phyloP scores from a whole-genome alignment of 1,140 invertebrate species.

The Drosophila trapezifrons region DNA sequence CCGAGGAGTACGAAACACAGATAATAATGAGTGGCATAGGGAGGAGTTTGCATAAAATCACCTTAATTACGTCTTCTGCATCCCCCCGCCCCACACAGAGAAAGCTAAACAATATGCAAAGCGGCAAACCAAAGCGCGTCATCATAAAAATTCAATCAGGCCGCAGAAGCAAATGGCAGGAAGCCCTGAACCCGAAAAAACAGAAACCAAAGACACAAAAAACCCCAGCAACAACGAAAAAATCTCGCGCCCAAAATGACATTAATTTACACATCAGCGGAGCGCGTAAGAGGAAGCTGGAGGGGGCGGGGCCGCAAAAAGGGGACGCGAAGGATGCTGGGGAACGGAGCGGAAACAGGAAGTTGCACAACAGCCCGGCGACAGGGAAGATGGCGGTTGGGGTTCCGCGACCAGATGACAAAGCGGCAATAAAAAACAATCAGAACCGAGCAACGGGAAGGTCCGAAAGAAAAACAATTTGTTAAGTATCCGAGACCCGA shows the following conservation, averaged over 20 bases:
- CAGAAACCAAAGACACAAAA: constrained; percentile 23
- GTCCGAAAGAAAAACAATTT: constrained; percentile 58
- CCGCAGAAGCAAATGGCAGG: constrained; percentile 51
- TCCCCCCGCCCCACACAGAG: constrained; percentile 32
- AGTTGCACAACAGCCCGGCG: constrained; percentile 52
- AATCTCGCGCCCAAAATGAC: constrained; percentile 69
- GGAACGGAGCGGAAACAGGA: constrained; percentile 55
- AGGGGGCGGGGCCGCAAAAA: background rate
- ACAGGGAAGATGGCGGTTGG: constrained; percentile 51
- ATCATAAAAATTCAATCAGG: constrained; percentile 81
- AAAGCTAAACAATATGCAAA: constrained; percentile 61
- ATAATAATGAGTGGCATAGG: constrained; percentile 58
- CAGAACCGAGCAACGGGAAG: constrained; percentile 29
- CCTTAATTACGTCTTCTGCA: constrained; percentile 75
- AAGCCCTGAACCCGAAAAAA: constrained; percentile 59
- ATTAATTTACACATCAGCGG: constrained; percentile 82
- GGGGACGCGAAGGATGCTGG: background rate
- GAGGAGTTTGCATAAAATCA: constrained; percentile 76
- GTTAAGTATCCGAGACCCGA: constrained; percentile 49
- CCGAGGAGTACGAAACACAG: constrained; percentile 51
- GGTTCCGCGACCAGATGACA: constrained; percentile 57
- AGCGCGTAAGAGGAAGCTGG: constrained; percentile 49
- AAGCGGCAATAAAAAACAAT: constrained; percentile 75
- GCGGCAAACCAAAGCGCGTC: constrained; percentile 56
- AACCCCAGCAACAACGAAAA: constrained; percentile 31